Percentiles rank a stretch among this genome's conserved stretches.
Evolutionary conservation across 2,797 vertebrate species (phyloP).

Genomic region (Picus viridis): DNA sequence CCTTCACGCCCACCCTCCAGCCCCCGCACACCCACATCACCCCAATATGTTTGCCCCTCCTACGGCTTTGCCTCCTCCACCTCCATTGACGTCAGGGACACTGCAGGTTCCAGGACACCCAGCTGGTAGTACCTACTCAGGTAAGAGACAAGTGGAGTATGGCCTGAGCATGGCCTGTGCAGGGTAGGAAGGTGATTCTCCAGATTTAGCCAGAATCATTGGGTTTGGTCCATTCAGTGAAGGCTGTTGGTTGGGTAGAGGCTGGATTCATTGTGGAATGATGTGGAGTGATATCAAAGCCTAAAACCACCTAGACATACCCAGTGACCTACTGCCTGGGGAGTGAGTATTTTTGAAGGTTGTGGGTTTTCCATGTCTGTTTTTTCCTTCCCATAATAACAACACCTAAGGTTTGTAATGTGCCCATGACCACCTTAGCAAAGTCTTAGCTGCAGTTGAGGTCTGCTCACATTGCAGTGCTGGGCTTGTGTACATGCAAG

Average conservation of each 20-base stretch:
- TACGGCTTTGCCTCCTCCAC: constrained; percentile 94
- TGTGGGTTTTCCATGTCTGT: not conserved
- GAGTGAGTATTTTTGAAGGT: not conserved
- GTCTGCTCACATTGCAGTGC: not conserved
- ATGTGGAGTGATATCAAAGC: not conserved
- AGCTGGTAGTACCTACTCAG: constrained; percentile 92
- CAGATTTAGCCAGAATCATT: accelerated
- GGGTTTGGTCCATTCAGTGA: accelerated
- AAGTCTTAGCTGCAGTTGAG: not conserved
- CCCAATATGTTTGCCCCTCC: constrained; percentile 99
- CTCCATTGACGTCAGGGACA: constrained; percentile 92
- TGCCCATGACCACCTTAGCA: not conserved
- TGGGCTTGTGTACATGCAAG: accelerated
- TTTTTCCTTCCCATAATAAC: not conserved
- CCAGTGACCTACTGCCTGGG: not conserved
- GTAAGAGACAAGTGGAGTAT: constrained; percentile 58
- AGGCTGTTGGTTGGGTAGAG: not conserved
- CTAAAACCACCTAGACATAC: accelerated
- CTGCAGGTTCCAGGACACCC: constrained; percentile 95
- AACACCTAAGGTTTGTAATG: not conserved
- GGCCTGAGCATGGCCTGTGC: accelerated
- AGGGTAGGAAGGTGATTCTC: accelerated
- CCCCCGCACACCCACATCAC: constrained; percentile 89
- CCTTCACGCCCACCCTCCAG: constrained; percentile 90
- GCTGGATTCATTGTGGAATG: accelerated